Evolutionary conservation across 2,113 vertebrate genomes (phyloP).

Genomic region (Cyphomyrus discorhynchus): DNA sequence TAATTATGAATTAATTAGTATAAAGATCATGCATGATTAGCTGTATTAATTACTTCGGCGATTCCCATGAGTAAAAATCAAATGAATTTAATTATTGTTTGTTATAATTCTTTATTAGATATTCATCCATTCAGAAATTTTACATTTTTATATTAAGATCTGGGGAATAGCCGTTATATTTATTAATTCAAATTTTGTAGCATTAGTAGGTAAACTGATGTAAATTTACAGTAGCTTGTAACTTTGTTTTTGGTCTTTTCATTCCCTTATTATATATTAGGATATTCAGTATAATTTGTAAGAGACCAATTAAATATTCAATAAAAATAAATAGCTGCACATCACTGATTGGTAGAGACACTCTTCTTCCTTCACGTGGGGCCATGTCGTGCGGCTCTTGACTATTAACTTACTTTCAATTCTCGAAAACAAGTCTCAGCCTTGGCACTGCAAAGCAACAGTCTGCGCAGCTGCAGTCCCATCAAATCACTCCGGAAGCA

Average conservation of each 20-base stretch:
- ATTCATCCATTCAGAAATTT: not conserved
- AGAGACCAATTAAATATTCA: not conserved
- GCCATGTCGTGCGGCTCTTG: too few species aligned
- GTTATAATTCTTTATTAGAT: constrained; percentile 1
- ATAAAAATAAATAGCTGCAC: not conserved
- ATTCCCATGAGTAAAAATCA: not conserved
- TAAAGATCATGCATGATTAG: constrained; percentile 4
- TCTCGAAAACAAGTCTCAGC: not conserved
- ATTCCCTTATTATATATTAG: not conserved
- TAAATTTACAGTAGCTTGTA: not conserved
- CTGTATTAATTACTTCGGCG: constrained; percentile 1
- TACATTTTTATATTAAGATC: not conserved
- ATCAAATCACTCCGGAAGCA: constrained; percentile 30
- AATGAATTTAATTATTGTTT: constrained; percentile 16
- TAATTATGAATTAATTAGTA: constrained; percentile 8
- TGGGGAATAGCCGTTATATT: not conserved
- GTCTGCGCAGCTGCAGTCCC: not conserved
- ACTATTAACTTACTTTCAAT: not conserved
- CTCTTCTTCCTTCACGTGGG: not conserved
- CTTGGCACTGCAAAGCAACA: not conserved
- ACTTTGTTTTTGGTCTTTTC: not conserved
- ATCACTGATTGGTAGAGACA: not conserved
- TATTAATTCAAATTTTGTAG: not conserved
- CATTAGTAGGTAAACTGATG: not conserved
- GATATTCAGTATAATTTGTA: not conserved